Evolutionary conservation across 2,113 vertebrate species (phyloP), one percentile per base, ranked within the genome.

Genomic region (Sylvia atricapilla): DNA sequence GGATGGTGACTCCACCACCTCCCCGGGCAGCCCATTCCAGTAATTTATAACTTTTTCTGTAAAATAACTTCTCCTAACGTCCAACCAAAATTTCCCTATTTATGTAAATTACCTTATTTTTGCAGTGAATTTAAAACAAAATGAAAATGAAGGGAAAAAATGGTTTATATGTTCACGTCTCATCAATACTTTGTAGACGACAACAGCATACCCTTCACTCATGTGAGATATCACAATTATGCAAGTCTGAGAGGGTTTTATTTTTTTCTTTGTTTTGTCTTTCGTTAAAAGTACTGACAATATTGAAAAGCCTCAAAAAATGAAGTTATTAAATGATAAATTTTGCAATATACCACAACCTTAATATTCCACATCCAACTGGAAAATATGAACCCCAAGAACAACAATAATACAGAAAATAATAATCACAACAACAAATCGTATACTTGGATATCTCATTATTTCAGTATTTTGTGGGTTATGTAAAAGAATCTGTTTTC

Each of bases 1-100:
- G 11, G 14, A 35, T 53, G 24, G 30, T 43, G 37, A 28, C 23
- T 43, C 23, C 11, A 53, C 24, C 20, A 24, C 3, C 3, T 55
- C 39, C 39, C 39, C 3, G 0, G 25, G 25, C 11, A 79, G 15
- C 5, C 2, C 2, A 19, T 30, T 55, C 24, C 9, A 23, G 11
- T 53, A 35, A 4, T 44, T 66, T 9, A 24, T 35, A 19, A 44
- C 25, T 44, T 15, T 30, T 53, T 30, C 39, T 1, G 4, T 19
- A 30, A 35, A 53, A 58, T 47, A 44, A 4, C 11, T 35, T 66
- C 64, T 66, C 39, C 9, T 79, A 44, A 43, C 11, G 23, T 30
- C 11, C 19, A 30, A 11, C 31, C 3, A 35, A 55, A 23, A 66
- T 44, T 30, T 44, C 7, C 12, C 7, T 60, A 10, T 55, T 50